Evolutionary conservation across 2,888 invertebrate genomes (phyloP).

Genomic region (Agonopterix subpropinquella): DNA sequence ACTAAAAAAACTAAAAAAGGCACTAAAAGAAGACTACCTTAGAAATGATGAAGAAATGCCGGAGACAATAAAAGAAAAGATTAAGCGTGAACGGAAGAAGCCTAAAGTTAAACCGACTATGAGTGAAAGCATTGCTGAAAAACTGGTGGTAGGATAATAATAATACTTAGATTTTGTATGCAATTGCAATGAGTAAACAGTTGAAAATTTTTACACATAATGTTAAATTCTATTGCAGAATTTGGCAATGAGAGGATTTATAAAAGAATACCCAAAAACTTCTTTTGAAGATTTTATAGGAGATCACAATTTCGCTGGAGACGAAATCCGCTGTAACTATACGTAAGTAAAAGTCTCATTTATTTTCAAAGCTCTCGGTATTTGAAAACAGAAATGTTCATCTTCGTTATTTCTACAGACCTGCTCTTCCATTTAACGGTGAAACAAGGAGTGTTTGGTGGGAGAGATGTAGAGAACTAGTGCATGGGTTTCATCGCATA

Average conservation of each 20-base stretch:
- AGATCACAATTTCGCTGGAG: constrained; percentile 51
- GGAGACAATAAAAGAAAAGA: constrained; percentile 29
- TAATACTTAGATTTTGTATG: too few species aligned
- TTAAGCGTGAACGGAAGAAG: constrained; percentile 7
- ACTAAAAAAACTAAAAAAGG: constrained; percentile 32
- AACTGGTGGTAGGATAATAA: too few species aligned
- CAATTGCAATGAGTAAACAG: too few species aligned
- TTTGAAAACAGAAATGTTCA: too few species aligned
- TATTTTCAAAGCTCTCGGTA: neutral
- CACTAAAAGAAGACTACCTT: constrained; percentile 44
- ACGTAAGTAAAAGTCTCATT: constrained; percentile 23
- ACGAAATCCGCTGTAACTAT: constrained; percentile 39
- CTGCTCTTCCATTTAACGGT: constrained; percentile 31
- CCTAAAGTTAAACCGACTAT: neutral
- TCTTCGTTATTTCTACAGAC: constrained; percentile 18
- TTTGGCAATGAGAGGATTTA: constrained; percentile 29
- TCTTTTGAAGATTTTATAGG: constrained; percentile 44
- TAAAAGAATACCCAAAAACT: constrained; percentile 38
- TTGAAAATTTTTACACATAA: too few species aligned
- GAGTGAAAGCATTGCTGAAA: too few species aligned
- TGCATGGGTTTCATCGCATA: constrained; percentile 30
- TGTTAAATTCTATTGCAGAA: constrained; percentile 21
- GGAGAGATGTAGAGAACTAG: constrained; percentile 39
- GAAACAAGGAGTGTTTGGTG: constrained; percentile 50
- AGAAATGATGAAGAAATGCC: constrained; percentile 40